phyloP scores from a whole-genome alignment of 2,888 invertebrate genomes.

The Drosophila algonquin region DNA sequence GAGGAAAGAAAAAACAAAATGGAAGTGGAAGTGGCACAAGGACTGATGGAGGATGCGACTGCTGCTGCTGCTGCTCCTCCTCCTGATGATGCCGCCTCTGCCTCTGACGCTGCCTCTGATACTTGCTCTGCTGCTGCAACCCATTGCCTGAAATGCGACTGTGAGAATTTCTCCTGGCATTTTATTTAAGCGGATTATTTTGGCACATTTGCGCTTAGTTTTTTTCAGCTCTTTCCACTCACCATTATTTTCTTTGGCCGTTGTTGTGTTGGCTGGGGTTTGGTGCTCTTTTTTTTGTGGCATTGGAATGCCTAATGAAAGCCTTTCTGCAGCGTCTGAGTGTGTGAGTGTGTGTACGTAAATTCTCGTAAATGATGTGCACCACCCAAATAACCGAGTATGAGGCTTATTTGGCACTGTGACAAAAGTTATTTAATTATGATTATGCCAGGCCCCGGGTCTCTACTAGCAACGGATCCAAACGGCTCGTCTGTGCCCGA shows the following conservation, averaged over 20 bases:
- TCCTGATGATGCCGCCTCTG: constrained; percentile 6
- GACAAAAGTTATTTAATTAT: constrained; percentile 79
- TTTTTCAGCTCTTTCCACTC: constrained; percentile 28
- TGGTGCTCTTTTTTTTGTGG: constrained; percentile 26
- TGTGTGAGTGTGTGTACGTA: constrained; percentile 49
- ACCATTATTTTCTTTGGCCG: constrained; percentile 25
- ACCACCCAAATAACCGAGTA: constrained; percentile 10
- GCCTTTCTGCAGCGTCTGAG: constrained; percentile 39
- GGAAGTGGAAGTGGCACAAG: constrained; percentile 60
- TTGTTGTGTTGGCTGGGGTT: constrained; percentile 15
- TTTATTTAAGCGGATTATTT: constrained; percentile 79
- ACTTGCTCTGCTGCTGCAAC: constrained; percentile 43
- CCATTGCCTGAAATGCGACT: constrained; percentile 53
- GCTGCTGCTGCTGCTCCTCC: constrained; percentile 15
- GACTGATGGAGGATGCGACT: constrained; percentile 59
- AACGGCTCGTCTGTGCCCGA: constrained; percentile 48
- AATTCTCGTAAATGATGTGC: constrained; percentile 74
- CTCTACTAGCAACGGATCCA: constrained; percentile 32
- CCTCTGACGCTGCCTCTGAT: neutral
- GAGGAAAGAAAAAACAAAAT: constrained; percentile 1
- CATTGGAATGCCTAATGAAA: constrained; percentile 75
- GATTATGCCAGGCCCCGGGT: constrained; percentile 58
- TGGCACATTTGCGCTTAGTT: constrained; percentile 66
- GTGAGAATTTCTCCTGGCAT: constrained; percentile 66
- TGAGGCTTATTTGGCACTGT: constrained; percentile 63